Percentiles rank a stretch among this genome's conserved stretches.
Conservation (phyloP, 64 coral and sea anemone genomes). For the Astreopora myriophthalma region DNA sequence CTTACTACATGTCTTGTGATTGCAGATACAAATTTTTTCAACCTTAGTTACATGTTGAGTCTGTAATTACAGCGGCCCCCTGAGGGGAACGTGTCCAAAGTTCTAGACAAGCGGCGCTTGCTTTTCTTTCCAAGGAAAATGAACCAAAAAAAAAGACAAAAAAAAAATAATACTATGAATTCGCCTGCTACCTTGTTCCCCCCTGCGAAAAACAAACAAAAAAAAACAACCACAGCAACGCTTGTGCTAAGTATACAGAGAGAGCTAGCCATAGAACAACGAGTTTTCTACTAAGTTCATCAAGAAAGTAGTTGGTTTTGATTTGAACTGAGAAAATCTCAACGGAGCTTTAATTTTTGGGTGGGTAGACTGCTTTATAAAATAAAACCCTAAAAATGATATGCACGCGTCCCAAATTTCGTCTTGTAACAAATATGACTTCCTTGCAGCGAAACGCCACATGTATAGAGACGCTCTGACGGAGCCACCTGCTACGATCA, state of each 20-base stretch:
- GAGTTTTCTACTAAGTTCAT: too few relatives aligned
- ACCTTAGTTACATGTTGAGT: neutral
- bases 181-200: neutral
- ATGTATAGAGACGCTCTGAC: neutral
- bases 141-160: neutral
- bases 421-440: neutral
- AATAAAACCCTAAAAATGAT: neutral
- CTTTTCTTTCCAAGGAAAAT: neutral
- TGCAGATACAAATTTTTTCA: neutral
- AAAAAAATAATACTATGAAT: neutral
- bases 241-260: neutral
- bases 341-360: neutral
- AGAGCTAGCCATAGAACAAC: neutral
- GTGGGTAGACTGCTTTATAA: neutral
- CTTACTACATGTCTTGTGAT: neutral
- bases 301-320: too few relatives aligned
- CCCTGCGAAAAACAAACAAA: too few relatives aligned
- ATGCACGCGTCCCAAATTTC: neutral
- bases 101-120: constrained; percentile 30
- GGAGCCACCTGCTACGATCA: neutral
- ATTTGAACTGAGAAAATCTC: neutral
- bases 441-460: neutral
- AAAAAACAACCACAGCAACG: too few relatives aligned
- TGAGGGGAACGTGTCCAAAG: neutral
- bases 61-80: neutral